Evolutionary conservation across 2,797 vertebrate species (phyloP), one percentile per base, ranked within the genome.

Genomic region (Pantherophis vulpinus): DNA sequence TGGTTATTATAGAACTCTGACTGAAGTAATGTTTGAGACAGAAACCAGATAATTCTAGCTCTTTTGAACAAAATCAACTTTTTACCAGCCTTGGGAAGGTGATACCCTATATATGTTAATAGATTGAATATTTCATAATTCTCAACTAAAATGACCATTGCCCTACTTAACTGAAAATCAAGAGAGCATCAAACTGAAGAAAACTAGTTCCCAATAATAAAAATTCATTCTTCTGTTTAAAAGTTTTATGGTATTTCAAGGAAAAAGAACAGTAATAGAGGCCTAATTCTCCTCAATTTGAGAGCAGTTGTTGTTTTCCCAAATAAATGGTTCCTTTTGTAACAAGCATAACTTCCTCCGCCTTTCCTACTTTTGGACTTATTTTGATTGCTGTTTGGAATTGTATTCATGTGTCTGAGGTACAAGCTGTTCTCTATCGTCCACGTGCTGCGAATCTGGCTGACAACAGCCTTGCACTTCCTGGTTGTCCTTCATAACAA

Each of bases 301-400:
- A 51, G 13, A 87, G 2, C 91, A 92, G 87, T 95, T 94, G 86
- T 86, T 16, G 86, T 27, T 94, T 94, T 91, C 93, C 88, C n/a
- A 94, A 93, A 91, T n/a, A 95, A 94, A 25, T 90, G 56, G 88
- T 94, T 96, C 12, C 70, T 91, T 94, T 27, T 93, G 37, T 87
- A 93, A 93, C 94, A 94, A 89, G 88, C 58, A 29, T 37, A 94
- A 23, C 66, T 93, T 74, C 55, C 47, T 92, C 59, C 13, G 91
- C 96, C 91, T 92, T 66, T 89, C 93, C 92, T 74, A 12, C 55
- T 88, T 97, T 89, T 93, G 93, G 93, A 88, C 88, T 95, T 92
- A 96, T 96, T 96, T 93, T 95, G 87, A 90, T 94, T 91, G 87
- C 88, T 93, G 60, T 89, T 94, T 94, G 91, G 91, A 94, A 91